Evolutionary conservation across 2,888 invertebrate genomes (phyloP).

Genomic region (Deroplatys truncata): DNA sequence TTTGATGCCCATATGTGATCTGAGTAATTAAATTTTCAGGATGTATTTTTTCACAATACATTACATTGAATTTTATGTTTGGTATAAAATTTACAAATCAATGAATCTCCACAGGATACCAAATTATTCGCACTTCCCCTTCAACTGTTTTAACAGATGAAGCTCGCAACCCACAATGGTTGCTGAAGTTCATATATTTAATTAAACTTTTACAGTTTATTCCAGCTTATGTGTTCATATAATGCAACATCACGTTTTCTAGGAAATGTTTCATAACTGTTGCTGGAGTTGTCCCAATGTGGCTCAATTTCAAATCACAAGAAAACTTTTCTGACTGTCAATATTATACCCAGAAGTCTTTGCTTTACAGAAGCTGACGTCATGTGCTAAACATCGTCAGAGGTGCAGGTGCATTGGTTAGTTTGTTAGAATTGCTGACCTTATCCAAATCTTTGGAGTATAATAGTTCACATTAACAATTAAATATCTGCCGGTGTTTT

Average conservation of each 20-base stretch:
- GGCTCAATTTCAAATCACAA: not conserved
- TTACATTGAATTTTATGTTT: no score
- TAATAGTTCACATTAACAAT: slow-evolving; percentile 37
- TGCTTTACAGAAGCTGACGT: slow-evolving; percentile 31
- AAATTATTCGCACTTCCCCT: not conserved
- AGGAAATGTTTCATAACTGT: not conserved
- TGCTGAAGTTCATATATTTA: not conserved
- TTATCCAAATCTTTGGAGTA: slow-evolving; percentile 58
- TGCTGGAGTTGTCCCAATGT: not conserved
- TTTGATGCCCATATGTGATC: no score
- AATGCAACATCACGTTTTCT: not conserved
- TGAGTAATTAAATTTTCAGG: no score
- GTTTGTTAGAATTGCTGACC: slow-evolving; percentile 52
- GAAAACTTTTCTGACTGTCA: slow-evolving; percentile 10
- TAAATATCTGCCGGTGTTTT: slow-evolving; percentile 15
- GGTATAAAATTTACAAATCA: no score
- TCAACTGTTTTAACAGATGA: not conserved
- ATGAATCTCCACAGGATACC: no score
- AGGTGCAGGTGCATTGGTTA: slow-evolving; percentile 54
- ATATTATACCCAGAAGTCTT: slow-evolving; percentile 27
- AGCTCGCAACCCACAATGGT: not conserved
- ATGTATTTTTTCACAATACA: no score
- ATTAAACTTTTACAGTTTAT: not conserved
- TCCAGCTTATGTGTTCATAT: not conserved
- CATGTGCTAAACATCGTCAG: slow-evolving; percentile 32